Evolutionary conservation across 2,888 invertebrate species (phyloP).

Genomic region (Hirtodrosophila histrioides): DNA sequence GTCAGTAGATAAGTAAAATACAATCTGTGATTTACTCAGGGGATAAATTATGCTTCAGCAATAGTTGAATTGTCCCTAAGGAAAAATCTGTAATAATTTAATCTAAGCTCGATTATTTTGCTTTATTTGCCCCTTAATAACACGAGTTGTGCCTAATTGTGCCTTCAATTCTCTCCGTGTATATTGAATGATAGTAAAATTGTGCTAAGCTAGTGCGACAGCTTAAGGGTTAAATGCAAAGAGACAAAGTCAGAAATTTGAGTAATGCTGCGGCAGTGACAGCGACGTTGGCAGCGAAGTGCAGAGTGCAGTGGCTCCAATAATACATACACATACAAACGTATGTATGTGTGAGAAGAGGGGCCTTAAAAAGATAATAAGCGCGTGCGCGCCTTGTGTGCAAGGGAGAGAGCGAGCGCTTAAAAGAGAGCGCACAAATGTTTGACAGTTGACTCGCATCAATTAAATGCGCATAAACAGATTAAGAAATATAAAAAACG

Average conservation of each 20-base stretch:
- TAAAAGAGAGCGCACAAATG: conserved; percentile 9
- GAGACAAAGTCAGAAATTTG: conserved; percentile 14
- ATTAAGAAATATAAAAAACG: conserved; percentile 39
- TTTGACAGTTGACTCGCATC: conserved; percentile 59
- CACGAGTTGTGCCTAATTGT: too few relatives aligned
- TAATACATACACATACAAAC: conserved; percentile 3
- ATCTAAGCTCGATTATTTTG: too few relatives aligned
- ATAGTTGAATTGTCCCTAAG: too few relatives aligned
- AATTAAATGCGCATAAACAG: conserved; percentile 58
- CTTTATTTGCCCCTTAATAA: too few relatives aligned
- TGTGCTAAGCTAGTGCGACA: background rate
- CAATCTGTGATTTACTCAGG: too few relatives aligned
- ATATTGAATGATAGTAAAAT: conserved; percentile 23
- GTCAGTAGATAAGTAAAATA: too few relatives aligned
- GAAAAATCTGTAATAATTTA: too few relatives aligned
- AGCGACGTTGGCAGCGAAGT: conserved; percentile 20
- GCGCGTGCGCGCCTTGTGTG: conserved; percentile 33
- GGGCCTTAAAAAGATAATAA: conserved; percentile 43
- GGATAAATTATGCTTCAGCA: too few relatives aligned
- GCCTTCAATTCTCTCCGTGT: too few relatives aligned
- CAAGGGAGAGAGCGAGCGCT: conserved; percentile 7
- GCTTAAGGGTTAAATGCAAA: conserved; percentile 42
- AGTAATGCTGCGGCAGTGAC: conserved; percentile 8
- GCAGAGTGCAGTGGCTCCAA: conserved; percentile 49
- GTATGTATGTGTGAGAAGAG: conserved; percentile 4